These are phyloP conservation scores for Zosterops pallidus DNA, from an alignment of 2,113 vertebrate genomes.

Conservation along the genomic window DNA sequence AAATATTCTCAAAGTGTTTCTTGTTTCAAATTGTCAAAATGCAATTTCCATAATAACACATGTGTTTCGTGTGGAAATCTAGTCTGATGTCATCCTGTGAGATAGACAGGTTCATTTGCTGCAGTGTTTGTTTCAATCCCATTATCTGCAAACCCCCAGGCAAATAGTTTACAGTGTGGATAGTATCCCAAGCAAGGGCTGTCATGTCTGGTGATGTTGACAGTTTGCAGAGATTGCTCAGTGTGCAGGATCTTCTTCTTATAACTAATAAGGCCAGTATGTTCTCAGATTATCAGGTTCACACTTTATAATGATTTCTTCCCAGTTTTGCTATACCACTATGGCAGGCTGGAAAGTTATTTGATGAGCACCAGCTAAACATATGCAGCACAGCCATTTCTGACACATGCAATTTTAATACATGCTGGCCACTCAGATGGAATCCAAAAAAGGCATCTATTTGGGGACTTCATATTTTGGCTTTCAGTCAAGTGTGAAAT, in stretches of 20 bases:
- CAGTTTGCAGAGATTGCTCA: conserved; percentile 59
- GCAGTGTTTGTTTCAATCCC: conserved; percentile 27
- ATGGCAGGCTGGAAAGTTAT: not conserved
- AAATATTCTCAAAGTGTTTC: not conserved
- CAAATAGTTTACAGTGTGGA: conserved; percentile 35
- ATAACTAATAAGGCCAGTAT: conserved; percentile 19
- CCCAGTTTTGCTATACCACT: conserved; percentile 3
- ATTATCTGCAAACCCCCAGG: conserved; percentile 57
- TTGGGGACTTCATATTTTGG: conserved; percentile 31
- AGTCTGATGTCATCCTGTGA: conserved; percentile 30
- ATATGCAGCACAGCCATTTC: conserved; percentile 5
- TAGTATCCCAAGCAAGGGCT: conserved; percentile 20
- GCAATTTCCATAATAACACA: conserved; percentile 40
- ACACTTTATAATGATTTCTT: conserved; percentile 44
- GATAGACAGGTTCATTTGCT: conserved; percentile 57
- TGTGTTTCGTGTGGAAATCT: not conserved
- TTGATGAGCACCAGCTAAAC: conserved; percentile 25
- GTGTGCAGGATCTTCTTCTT: conserved; percentile 4
- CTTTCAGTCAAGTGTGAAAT: conserved; percentile 55
- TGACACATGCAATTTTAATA: conserved; percentile 44
- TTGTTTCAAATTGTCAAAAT: not conserved
- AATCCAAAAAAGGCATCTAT: conserved; percentile 43
- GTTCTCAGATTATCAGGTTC: conserved; percentile 51
- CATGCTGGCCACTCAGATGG: not conserved
- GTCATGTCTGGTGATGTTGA: conserved; percentile 53